Base-by-base conservation (phyloP, 2,888 invertebrate species). In the Linhomoeus sp. region DNA sequence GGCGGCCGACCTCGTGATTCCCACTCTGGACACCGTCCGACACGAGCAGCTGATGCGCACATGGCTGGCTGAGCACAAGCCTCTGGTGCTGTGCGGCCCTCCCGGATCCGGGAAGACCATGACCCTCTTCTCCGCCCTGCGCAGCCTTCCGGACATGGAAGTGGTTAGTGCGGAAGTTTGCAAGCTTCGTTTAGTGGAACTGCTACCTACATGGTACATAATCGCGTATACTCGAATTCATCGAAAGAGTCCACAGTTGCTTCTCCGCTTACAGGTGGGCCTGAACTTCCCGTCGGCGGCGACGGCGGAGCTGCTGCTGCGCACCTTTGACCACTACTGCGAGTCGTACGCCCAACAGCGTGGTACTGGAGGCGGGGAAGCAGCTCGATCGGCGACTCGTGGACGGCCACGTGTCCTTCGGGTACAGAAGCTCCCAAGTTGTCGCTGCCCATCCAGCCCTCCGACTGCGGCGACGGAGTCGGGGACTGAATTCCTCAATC, bases 241-340 rank as follows among this genome's bases (percentile, higher is more conserved):
- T n/a, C n/a, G n/a, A n/a, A n/a, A n/a, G n/a, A n/a, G n/a, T n/a
- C n/a, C n/a, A n/a, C n/a, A n/a, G n/a, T n/a, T n/a, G n/a, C n/a
- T n/a, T n/a, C n/a, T n/a, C n/a, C n/a, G n/a, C n/a, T n/a, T n/a
- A 94, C 99, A 40, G 94, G 99, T 99, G 24, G 97, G 97, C 25
- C 75, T 99, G 52, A 99, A 99, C 72, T 99, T 99, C 73, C 94
- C 94, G 0, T 92, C 92, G 1, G 97, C 97, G 14, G 99, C 97
- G 20, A 94, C 94, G 0, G 97, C 97, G 0, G 97, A 97, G 68
- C 72, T 99, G 46, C 71, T 99, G 53, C 72, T 99, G 49, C 94
- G 94, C 72, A 97, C 97, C 0, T 94, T 99, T 67, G 97, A 97
- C 71, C 97, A 99, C 64, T 99, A 97, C 68, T 97, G 97, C 72